Percentiles rank a stretch among this genome's conserved stretches.
Evolutionary conservation across 2,797 vertebrate genomes (phyloP).

Genomic region (Moxostoma hubbsi): DNA sequence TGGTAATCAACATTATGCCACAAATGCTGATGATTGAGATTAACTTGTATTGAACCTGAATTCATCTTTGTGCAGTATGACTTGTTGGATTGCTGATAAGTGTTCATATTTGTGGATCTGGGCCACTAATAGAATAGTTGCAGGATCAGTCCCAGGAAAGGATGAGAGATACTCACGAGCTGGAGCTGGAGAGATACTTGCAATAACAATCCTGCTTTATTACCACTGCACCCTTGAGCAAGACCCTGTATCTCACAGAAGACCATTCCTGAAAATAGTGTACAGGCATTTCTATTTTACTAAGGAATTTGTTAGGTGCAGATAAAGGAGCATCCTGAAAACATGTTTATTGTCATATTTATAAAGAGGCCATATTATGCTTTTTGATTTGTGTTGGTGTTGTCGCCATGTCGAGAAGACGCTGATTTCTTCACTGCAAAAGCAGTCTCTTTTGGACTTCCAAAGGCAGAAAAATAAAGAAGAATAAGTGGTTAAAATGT

Average conservation of each 20-base stretch:
- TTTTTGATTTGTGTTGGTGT: no score
- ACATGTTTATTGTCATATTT: no score
- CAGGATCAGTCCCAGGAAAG: neutral
- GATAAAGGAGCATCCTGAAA: neutral
- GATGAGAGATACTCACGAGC: no score
- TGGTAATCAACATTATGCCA: no score
- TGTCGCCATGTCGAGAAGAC: no score
- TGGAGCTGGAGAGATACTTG: neutral
- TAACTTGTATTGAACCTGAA: neutral
- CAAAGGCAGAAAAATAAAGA: no score
- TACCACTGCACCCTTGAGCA: neutral
- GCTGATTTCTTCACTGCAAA: no score
- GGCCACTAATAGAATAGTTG: constrained; percentile 2
- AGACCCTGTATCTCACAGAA: neutral
- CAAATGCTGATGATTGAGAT: no score
- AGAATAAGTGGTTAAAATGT: no score
- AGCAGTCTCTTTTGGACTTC: no score
- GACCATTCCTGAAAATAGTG: neutral
- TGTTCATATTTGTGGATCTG: neutral
- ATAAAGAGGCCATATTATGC: no score
- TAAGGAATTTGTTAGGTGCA: neutral
- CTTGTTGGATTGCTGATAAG: neutral
- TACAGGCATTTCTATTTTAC: neutral
- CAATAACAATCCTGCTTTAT: neutral
- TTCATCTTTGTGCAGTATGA: neutral